Conservation (phyloP, 2,888 invertebrate genomes). For the Lithosia quadra region DNA sequence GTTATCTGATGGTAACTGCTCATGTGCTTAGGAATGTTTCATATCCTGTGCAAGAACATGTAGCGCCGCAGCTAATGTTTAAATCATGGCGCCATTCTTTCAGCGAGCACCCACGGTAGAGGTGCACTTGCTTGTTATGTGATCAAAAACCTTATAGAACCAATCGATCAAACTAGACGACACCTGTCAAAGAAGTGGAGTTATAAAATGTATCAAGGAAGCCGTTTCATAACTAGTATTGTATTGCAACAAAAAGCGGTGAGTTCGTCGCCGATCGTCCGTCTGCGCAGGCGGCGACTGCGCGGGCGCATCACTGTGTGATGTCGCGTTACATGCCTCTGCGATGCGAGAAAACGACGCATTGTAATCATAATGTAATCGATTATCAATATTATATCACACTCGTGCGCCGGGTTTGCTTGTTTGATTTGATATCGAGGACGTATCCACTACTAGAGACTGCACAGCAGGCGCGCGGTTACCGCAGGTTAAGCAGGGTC, state of each 20-base stretch:
- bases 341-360: not conserved
- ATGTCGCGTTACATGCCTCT: not conserved
- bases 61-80: conserved; percentile 3
- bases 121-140: conserved; percentile 3
- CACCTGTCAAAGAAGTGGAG: conserved; percentile 17
- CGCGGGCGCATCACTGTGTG: not conserved
- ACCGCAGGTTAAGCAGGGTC: no score
- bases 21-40: not conserved
- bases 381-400: conserved; percentile 4
- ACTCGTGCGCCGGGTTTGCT: not conserved
- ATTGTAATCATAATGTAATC: conserved; percentile 10
- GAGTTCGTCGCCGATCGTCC: not conserved
- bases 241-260: conserved; percentile 23
- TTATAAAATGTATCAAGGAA: conserved; percentile 42
- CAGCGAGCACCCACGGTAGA: not conserved
- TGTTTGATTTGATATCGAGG: not conserved
- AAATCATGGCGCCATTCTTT: conserved; percentile 5
- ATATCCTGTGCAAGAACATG: not conserved
- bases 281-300: not conserved
- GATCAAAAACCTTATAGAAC: conserved; percentile 9
- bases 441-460: not conserved
- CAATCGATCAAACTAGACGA: conserved; percentile 9
- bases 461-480: not conserved
- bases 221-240: conserved; percentile 39
- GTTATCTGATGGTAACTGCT: not conserved